Evolutionary conservation across 2,113 vertebrate species (phyloP).

Genomic region (Poecile atricapillus): DNA sequence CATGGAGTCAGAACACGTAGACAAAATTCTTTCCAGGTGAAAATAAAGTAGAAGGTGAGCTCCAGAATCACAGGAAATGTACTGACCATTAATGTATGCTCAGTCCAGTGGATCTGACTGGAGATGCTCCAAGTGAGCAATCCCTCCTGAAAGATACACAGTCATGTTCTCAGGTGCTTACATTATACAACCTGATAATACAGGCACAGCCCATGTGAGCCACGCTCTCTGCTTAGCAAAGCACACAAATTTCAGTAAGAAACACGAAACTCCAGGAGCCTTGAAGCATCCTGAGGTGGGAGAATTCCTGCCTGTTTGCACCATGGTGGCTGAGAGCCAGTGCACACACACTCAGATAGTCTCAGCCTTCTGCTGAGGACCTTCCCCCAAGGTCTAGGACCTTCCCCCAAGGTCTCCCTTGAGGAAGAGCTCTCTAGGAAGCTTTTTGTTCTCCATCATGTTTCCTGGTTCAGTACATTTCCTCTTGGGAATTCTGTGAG

Average conservation of each 20-base stretch:
- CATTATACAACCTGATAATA: background rate
- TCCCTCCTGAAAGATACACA: background rate
- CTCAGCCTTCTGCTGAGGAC: background rate
- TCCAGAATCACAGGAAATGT: background rate
- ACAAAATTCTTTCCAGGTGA: background rate
- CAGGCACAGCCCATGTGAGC: background rate
- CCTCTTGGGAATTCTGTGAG: background rate
- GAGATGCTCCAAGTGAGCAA: background rate
- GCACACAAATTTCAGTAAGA: background rate
- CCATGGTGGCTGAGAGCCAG: background rate
- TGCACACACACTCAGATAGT: background rate
- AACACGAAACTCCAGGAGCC: background rate
- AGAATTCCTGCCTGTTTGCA: accelerated
- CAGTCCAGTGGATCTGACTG: background rate
- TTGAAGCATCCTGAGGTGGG: background rate
- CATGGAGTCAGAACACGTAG: background rate
- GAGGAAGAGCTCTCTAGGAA: background rate
- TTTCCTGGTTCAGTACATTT: background rate
- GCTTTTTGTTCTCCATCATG: background rate
- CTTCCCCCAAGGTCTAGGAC: background rate
- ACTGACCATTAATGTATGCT: background rate
- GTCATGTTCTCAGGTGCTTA: background rate
- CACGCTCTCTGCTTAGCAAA: background rate
- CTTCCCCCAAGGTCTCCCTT: background rate
- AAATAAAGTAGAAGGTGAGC: background rate